Base-by-base conservation (phyloP, 2,888 invertebrate species). In the Nephrocerus scutellatus region DNA sequence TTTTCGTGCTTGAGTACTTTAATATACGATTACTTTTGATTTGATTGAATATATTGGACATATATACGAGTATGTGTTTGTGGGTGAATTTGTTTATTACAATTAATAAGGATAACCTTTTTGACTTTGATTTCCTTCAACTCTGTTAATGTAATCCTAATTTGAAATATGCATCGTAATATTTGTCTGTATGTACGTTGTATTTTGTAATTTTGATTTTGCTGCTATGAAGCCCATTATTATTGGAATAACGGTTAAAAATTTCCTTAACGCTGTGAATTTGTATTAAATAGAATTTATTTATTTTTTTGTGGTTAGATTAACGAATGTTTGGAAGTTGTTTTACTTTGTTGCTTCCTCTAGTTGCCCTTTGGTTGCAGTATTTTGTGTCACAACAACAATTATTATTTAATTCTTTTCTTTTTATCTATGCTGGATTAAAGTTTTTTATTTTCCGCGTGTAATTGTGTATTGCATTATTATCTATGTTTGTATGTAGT, bases 221-320 rank as follows among this genome's bases (percentile, higher is more conserved):
- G 50, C 57, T 66, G 66, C 65, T 60, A 53, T 56, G 59, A 64
- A 67, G 66, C 66, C 66, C 58, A 59, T 56, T n/a, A n/a, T n/a
- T n/a, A n/a, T n/a, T n/a, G n/a, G n/a, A n/a, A 29, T 19, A 31
- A 20, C 18, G 14, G 7, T n/a, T n/a, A n/a, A n/a, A n/a, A n/a
- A n/a, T n/a, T n/a, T n/a, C n/a, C n/a, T n/a, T n/a, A n/a, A n/a
- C n/a, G n/a, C n/a, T n/a, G n/a, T 26, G 8, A 13, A 14, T 10
- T 12, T 26, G 28, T n/a, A 7, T 10, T 26, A 13, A n/a, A 13
- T 26, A 4, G 15, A 18, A 8, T 10, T 30, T 30, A 8, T 53
- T 48, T 49, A 49, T 49, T 15, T 7, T 21, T 33, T 21, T 30
- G 28, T 21, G 9, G 7, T 30, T n/a, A n/a, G n/a, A n/a, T n/a